Evolutionary conservation across 2,113 vertebrate genomes (phyloP).

Genomic region (Equus quagga): DNA sequence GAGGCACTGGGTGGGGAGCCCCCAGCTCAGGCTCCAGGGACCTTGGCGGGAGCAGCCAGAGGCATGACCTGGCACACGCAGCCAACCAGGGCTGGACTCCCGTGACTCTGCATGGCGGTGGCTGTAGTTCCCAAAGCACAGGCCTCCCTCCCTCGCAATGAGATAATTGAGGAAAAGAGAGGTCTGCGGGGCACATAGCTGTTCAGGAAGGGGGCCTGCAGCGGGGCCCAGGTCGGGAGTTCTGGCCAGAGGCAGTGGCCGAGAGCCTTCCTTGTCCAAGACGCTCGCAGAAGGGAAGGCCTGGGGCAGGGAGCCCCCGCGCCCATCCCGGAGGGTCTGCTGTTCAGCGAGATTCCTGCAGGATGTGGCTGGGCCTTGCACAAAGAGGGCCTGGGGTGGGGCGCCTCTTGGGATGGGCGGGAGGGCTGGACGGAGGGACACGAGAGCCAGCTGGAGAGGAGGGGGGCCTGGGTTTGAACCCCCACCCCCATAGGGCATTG

Average conservation of each 20-base stretch:
- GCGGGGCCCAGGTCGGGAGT: accelerated
- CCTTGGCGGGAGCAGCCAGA: not conserved
- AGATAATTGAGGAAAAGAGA: not conserved
- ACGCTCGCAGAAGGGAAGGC: not conserved
- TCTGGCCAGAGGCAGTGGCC: not conserved
- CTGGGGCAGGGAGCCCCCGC: too few species aligned
- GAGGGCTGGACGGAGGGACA: accelerated
- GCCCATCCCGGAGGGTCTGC: too few species aligned
- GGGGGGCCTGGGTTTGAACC: not conserved
- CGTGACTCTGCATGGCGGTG: accelerated
- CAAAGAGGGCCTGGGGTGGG: not conserved
- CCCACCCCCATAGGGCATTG: accelerated
- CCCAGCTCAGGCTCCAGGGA: not conserved
- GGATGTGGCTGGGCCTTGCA: not conserved
- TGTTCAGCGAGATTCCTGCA: not conserved
- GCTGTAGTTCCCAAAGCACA: accelerated
- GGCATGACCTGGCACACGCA: accelerated
- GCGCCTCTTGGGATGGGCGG: not conserved
- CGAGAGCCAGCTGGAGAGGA: not conserved
- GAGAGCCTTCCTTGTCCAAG: not conserved
- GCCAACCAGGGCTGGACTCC: too few species aligned
- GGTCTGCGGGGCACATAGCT: not conserved
- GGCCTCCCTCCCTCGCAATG: accelerated
- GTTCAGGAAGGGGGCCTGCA: too few species aligned
- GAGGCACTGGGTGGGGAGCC: accelerated